Conservation (phyloP, 1,140 invertebrate genomes). For the Melitaea cinxia region DNA sequence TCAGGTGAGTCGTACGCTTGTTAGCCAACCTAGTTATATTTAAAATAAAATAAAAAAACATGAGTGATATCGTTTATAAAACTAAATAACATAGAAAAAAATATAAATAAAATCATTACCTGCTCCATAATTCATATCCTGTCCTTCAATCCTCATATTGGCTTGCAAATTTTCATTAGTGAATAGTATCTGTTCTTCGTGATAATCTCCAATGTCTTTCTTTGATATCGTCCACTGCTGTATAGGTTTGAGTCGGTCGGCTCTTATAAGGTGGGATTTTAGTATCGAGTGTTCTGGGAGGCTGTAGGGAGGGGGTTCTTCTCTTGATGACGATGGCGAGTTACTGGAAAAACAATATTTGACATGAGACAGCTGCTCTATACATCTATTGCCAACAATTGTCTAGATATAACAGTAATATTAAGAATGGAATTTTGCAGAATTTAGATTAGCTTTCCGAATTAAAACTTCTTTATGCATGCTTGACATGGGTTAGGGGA, state of each 20-base stretch:
- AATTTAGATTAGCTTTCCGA: too few relatives aligned
- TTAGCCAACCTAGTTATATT: too few relatives aligned
- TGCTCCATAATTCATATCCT: constrained; percentile 68
- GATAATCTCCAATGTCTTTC: constrained; percentile 74
- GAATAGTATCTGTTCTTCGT: constrained; percentile 77
- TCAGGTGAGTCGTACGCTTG: too few relatives aligned
- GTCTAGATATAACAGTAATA: too few relatives aligned
- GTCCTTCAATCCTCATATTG: constrained; percentile 55
- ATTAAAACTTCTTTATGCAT: too few relatives aligned
- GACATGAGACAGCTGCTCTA: too few relatives aligned
- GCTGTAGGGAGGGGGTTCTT: constrained; percentile 62
- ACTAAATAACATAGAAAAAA: constrained; percentile 13
- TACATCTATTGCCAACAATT: too few relatives aligned
- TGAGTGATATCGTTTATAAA: background rate
- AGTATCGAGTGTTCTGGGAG: constrained; percentile 74
- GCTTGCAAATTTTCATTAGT: constrained; percentile 74
- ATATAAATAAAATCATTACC: constrained; percentile 36
- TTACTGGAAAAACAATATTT: constrained; percentile 47
- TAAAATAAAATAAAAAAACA: too few relatives aligned
- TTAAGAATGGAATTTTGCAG: too few relatives aligned
- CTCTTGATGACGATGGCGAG: constrained; percentile 64
- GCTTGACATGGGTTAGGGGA: too few relatives aligned
- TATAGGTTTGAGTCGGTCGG: constrained; percentile 61
- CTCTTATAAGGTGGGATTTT: constrained; percentile 71
- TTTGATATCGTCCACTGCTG: constrained; percentile 80